phyloP scores from a whole-genome alignment of 2,113 vertebrate species.

The pig (Sus scrofa) region T2T-Sscrofa CM000826.6:36346501-36347000 shows the following conservation, averaged over 20 bases:
- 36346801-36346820: not conserved
- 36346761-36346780: not conserved
- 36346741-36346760: not conserved
- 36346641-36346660: not conserved
- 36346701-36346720: not conserved
- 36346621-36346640: not conserved
- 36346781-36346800: not conserved
- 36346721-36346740: not conserved
- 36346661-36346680: not conserved
- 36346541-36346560: not conserved
- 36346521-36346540: not conserved
- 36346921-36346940: not conserved
- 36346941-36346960: not conserved
- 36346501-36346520: not conserved
- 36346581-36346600: not conserved
- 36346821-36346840: not conserved
- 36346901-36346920: not conserved
- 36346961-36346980: not conserved
- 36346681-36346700: not conserved
- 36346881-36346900: not conserved
- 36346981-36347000: not conserved
- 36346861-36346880: not conserved
- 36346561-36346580: not conserved
- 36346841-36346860: not conserved
- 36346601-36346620: not conserved